These are phyloP conservation scores for Diabrotica balteata DNA, from an alignment of 2,888 invertebrate species.

Conservation along the genomic window DNA sequence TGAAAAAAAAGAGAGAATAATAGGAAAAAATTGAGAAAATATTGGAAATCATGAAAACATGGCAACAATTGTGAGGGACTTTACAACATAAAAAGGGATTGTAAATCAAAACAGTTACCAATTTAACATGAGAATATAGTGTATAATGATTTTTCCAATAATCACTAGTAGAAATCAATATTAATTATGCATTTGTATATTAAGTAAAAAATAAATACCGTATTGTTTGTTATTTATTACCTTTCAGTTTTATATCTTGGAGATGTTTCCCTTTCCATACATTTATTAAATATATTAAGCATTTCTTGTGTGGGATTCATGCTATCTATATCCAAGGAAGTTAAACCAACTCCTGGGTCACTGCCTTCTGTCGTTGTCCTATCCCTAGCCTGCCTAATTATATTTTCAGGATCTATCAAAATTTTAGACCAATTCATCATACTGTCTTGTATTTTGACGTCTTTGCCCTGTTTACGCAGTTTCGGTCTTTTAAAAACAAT, in stretches of 20 bases:
- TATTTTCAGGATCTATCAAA: constrained; percentile 67
- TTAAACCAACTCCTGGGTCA: constrained; percentile 56
- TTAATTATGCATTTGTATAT: no score
- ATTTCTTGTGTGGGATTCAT: constrained; percentile 76
- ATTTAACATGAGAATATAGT: no score
- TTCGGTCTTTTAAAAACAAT: constrained; percentile 66
- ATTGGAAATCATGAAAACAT: no score
- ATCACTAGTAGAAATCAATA: no score
- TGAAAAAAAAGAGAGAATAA: no score
- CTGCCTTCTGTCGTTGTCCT: constrained; percentile 60
- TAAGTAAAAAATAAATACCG: no score
- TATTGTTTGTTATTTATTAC: constrained; percentile 35
- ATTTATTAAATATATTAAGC: constrained; percentile 70
- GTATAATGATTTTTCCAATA: no score
- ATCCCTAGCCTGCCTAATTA: constrained; percentile 63
- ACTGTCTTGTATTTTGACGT: constrained; percentile 55
- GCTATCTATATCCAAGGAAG: constrained; percentile 61
- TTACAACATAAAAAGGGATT: no score
- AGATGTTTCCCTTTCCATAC: constrained; percentile 64
- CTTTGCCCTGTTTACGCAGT: constrained; percentile 60
- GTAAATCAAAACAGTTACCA: no score
- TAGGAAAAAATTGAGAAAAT: no score
- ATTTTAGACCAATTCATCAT: constrained; percentile 75
- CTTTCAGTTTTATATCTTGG: constrained; percentile 49
- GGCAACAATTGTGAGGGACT: no score